Percentiles rank a stretch among this genome's conserved stretches.
These are phyloP conservation scores for Ciconia stormi DNA, from an alignment of 2,113 vertebrate species.

Conservation along the genomic window DNA sequence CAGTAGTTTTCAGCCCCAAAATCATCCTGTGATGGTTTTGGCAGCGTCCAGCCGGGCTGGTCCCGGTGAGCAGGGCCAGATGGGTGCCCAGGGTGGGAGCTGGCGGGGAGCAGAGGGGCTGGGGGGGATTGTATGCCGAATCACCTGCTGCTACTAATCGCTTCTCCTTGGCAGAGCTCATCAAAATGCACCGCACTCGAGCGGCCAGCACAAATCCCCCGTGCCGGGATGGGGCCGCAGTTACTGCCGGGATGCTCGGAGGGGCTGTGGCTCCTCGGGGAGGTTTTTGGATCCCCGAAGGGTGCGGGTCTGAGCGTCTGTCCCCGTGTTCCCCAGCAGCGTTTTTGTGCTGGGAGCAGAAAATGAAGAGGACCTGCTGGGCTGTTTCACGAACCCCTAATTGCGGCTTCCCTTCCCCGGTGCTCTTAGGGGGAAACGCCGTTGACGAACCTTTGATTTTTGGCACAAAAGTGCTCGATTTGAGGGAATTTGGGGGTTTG, in stretches of 20 bases:
- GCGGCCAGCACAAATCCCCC: rapidly evolving
- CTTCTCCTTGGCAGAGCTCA: not conserved
- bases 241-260: not conserved
- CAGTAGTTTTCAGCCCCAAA: not conserved
- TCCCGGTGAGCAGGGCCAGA: not conserved
- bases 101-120: not conserved
- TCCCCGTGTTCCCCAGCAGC: not conserved
- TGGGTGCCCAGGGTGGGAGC: not conserved
- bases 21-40: not conserved
- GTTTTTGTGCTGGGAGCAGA: not conserved
- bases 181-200: rapidly evolving
- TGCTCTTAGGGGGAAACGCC: not conserved
- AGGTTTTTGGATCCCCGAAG: not conserved
- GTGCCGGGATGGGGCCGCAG: rapidly evolving
- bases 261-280: not conserved
- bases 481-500: not conserved
- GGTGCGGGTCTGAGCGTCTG: not conserved
- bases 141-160: rapidly evolving
- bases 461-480: rapidly evolving
- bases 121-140: not conserved
- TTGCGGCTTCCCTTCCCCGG: rapidly evolving
- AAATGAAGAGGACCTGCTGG: rapidly evolving
- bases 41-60: not conserved
- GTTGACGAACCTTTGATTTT: not conserved
- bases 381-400: not conserved